phyloP scores from a whole-genome alignment of 2,113 vertebrate species.

The Perognathus longimembris region DNA sequence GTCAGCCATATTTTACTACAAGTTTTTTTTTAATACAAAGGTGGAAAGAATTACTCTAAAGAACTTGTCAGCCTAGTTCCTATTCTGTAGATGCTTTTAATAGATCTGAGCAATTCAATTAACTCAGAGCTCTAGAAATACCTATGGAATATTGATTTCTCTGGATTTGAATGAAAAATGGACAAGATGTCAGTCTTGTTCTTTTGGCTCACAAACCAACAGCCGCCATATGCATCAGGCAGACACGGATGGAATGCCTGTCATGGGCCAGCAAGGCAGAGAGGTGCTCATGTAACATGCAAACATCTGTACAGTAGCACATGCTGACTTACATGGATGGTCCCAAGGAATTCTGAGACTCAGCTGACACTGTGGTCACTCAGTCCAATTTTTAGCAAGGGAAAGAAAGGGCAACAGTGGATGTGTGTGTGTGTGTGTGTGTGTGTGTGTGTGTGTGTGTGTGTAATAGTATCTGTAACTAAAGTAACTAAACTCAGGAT shows the following conservation, averaged over 20 bases:
- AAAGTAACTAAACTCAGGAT: too few species aligned
- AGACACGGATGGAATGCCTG: background rate
- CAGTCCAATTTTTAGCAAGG: background rate
- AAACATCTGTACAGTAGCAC: background rate
- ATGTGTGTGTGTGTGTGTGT: background rate
- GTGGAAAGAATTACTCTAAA: background rate
- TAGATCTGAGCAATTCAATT: background rate
- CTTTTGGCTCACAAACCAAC: background rate
- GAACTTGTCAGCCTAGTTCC: background rate
- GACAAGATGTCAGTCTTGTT: background rate
- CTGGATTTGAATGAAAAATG: slow-evolving; percentile 22
- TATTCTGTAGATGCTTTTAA: background rate
- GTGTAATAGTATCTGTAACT: too few species aligned
- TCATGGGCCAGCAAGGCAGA: background rate
- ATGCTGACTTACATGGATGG: background rate
- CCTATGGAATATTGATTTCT: background rate
- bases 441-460: too few species aligned
- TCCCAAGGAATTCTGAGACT: background rate
- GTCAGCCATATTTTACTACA: background rate
- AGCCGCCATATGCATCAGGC: background rate
- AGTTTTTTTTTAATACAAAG: background rate
- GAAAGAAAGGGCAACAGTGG: background rate
- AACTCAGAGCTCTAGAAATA: background rate
- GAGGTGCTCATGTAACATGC: background rate
- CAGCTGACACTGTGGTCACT: background rate